A percentile compares a stretch with the other conserved stretches of the same genome.
Evolutionary conservation across 1,140 invertebrate species (phyloP).

Genomic region (Drosophila repletoides): DNA sequence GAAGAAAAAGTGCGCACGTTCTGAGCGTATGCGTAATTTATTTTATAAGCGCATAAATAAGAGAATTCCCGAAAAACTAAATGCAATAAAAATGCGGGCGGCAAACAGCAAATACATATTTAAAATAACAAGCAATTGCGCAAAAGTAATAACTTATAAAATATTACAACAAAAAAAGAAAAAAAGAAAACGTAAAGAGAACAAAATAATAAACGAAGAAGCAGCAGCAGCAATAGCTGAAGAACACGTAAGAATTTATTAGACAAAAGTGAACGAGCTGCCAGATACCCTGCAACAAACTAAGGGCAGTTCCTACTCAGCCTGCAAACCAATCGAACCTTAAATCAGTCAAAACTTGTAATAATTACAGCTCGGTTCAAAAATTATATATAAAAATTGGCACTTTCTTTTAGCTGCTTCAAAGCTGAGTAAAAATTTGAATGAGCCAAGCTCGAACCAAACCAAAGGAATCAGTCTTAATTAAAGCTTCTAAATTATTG

Average conservation of each 20-base stretch:
- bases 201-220: constrained; percentile 1
- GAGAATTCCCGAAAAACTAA: constrained; percentile 65
- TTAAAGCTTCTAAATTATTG: too few species aligned
- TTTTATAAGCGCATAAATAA: constrained; percentile 74
- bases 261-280: neutral
- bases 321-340: too few species aligned
- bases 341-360: too few species aligned
- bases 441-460: too few species aligned
- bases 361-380: too few species aligned
- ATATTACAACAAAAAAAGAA: constrained; percentile 50
- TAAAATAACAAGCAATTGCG: constrained; percentile 68
- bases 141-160: constrained; percentile 77
- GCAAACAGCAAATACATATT: constrained; percentile 44
- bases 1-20: constrained; percentile 40
- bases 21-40: constrained; percentile 70
- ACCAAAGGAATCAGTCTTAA: too few species aligned
- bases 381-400: too few species aligned
- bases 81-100: constrained; percentile 70
- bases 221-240: constrained; percentile 1
- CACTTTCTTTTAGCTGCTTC: too few species aligned
- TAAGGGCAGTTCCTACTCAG: too few species aligned
- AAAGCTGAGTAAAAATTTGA: too few species aligned
- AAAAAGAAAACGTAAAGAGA: constrained; percentile 24
- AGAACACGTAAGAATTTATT: neutral
- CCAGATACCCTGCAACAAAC: neutral